These are phyloP conservation scores for Yponomeuta plumbellus DNA, from an alignment of 2,888 invertebrate genomes.

Conservation along the genomic window DNA sequence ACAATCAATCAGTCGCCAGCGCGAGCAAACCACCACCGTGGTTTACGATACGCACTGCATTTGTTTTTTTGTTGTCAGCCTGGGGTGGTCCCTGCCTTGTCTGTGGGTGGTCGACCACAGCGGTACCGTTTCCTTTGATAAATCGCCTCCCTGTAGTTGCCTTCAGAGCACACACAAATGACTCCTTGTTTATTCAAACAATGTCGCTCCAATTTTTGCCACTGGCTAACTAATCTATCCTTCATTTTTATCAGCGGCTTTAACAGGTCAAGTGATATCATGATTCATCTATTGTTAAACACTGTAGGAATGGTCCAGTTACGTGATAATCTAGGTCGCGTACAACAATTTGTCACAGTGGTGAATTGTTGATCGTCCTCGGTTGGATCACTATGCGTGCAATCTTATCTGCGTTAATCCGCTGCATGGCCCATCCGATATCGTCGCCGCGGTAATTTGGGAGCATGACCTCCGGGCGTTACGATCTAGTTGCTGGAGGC, in stretches of 20 bases:
- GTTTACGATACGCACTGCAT: constrained; percentile 33
- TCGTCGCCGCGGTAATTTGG: constrained; percentile 25
- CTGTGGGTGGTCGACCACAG: constrained; percentile 54
- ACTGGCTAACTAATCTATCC: constrained; percentile 5
- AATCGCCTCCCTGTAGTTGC: background rate
- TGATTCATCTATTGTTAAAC: constrained; percentile 65
- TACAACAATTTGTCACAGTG: constrained; percentile 66
- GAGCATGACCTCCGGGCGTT: constrained; percentile 26
- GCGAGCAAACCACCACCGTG: constrained; percentile 30
- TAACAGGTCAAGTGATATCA: constrained; percentile 36
- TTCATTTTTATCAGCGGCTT: constrained; percentile 13
- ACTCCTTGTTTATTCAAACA: background rate
- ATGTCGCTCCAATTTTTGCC: background rate
- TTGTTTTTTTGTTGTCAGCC: constrained; percentile 36
- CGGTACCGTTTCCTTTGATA: constrained; percentile 20
- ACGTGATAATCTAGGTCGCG: constrained; percentile 62
- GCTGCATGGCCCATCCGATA: constrained; percentile 26
- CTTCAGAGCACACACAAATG: background rate
- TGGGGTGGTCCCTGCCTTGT: constrained; percentile 36
- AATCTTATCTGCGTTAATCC: constrained; percentile 54
- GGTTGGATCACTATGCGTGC: constrained; percentile 45
- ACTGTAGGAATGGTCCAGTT: constrained; percentile 62
- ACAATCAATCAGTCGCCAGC: constrained; percentile 34
- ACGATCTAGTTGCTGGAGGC: constrained; percentile 28
- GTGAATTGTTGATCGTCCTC: constrained; percentile 72